Percentiles rank a stretch among this genome's conserved stretches.
Conservation (phyloP, 2,888 invertebrate species). For the Andrena haemorrhoa region DNA sequence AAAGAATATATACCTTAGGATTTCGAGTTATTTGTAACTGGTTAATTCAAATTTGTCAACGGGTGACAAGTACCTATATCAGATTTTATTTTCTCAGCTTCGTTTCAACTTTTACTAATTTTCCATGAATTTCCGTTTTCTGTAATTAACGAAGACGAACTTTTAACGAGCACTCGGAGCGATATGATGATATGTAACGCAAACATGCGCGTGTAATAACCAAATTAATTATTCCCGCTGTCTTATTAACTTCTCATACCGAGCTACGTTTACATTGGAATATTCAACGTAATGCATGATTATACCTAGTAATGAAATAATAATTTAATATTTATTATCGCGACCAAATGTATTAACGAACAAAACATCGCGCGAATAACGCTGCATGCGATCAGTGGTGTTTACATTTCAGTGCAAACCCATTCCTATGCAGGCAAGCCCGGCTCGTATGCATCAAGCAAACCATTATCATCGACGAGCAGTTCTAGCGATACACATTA, state of each 20-base stretch:
- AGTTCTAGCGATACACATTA: slow-evolving; percentile 18
- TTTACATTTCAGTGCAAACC: slow-evolving; percentile 14
- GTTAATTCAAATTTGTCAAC: too few relatives aligned
- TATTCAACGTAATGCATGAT: neutral
- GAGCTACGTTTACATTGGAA: neutral
- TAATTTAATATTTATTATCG: neutral
- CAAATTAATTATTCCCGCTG: neutral
- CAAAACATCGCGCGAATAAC: neutral
- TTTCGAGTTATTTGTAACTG: too few relatives aligned
- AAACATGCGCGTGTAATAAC: too few relatives aligned
- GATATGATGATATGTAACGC: too few relatives aligned
- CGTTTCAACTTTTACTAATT: too few relatives aligned
- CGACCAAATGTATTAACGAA: neutral
- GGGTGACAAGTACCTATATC: too few relatives aligned
- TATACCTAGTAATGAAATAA: neutral
- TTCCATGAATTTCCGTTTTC: too few relatives aligned
- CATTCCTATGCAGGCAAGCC: slow-evolving; percentile 2
- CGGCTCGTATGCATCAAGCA: neutral
- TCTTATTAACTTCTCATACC: neutral
- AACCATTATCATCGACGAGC: slow-evolving; percentile 25
- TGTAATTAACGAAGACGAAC: too few relatives aligned
- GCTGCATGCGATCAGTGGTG: neutral
- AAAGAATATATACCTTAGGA: too few relatives aligned
- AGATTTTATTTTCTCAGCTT: too few relatives aligned
- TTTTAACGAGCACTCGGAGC: too few relatives aligned